Evolutionary conservation across 2,888 invertebrate species (phyloP).

Genomic region (Ormyrus nitidulus): DNA sequence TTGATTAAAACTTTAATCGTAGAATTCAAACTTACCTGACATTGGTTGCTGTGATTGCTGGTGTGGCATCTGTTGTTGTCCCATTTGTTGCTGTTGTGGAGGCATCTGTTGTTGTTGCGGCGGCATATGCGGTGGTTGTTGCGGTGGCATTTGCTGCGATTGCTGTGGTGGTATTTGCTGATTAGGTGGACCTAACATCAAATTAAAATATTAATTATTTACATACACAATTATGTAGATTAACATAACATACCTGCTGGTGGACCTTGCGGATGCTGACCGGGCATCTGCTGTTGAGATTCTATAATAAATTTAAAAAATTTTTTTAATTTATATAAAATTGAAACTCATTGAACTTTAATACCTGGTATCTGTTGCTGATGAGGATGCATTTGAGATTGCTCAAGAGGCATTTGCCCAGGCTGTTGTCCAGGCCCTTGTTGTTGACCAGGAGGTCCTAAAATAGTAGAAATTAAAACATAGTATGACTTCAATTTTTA

Average conservation of each 20-base stretch:
- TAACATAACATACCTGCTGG: conserved; percentile 25
- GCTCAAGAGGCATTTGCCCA: conserved; percentile 19
- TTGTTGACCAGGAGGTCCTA: conserved; percentile 33
- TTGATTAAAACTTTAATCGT: not conserved
- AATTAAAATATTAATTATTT: not conserved
- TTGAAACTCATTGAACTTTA: not conserved
- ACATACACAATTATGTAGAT: not conserved
- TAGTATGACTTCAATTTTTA: not conserved
- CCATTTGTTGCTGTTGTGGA: conserved; percentile 55
- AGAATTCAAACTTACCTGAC: conserved; percentile 34
- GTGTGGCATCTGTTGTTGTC: conserved; percentile 57
- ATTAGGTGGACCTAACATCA: conserved; percentile 43
- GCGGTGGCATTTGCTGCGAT: conserved; percentile 44
- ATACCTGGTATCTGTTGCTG: conserved; percentile 37
- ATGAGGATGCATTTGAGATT: conserved; percentile 48
- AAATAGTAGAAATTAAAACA: conserved; percentile 1
- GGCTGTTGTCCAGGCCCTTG: conserved; percentile 17
- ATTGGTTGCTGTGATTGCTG: conserved; percentile 49
- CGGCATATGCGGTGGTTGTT: conserved; percentile 29
- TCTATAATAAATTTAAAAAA: conserved; percentile 22
- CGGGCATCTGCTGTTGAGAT: conserved; percentile 29
- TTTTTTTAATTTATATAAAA: conserved; percentile 4
- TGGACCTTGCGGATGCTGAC: conserved; percentile 36
- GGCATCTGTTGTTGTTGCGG: conserved; percentile 32
- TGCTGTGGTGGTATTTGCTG: conserved; percentile 41